These are phyloP conservation scores for Chloroceryle amazona DNA, from an alignment of 2,797 vertebrate genomes.

Conservation along the genomic window DNA sequence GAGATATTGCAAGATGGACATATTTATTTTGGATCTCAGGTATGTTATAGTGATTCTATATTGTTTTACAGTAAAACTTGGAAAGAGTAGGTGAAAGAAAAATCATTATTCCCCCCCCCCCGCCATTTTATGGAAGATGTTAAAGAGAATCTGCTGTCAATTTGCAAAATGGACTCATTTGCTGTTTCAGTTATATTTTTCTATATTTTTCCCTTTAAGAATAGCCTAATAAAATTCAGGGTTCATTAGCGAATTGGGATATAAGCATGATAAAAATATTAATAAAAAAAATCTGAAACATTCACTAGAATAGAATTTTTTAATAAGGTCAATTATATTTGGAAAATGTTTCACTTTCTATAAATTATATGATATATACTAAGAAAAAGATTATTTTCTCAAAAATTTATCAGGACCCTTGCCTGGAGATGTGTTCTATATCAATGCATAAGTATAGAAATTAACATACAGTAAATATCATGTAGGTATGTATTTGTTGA, in stretches of 20 bases:
- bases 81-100: constrained; percentile 30
- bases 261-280: constrained; percentile 39
- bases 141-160: constrained; percentile 42
- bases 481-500: background rate
- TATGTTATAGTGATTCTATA: background rate
- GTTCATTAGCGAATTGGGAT: constrained; percentile 67
- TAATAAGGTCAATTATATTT: constrained; percentile 67
- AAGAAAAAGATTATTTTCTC: background rate
- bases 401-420: background rate
- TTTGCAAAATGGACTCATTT: constrained; percentile 25
- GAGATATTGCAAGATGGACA: constrained; percentile 33
- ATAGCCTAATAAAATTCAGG: constrained; percentile 38
- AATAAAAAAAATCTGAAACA: constrained; percentile 29
- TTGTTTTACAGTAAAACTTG: constrained; percentile 47
- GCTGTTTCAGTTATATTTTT: background rate
- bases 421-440: background rate
- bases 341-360: constrained; percentile 30
- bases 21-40: constrained; percentile 33
- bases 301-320: constrained; percentile 36
- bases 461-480: background rate
- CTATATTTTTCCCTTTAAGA: constrained; percentile 30
- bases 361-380: background rate
- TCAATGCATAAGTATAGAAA: background rate
- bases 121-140: background rate
- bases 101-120: background rate